Conservation (phyloP, 2,888 invertebrate genomes). For the Acanthosepion pharaonis region DNA sequence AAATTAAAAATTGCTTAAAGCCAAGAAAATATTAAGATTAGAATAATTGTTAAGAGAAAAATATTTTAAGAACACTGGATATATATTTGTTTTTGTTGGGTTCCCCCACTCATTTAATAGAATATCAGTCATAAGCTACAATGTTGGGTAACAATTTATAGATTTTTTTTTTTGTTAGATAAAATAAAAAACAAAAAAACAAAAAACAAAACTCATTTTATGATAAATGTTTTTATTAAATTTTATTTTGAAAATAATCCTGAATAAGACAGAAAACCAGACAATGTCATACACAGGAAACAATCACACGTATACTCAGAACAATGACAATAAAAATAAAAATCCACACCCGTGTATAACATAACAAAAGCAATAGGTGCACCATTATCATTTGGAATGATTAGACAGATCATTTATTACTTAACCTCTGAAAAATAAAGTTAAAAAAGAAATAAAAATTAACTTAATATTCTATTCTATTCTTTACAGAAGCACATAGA, state of each 20-base stretch:
- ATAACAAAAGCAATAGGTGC: neutral
- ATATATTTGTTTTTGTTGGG: no score
- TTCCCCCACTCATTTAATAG: no score
- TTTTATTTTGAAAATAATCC: conserved; percentile 1
- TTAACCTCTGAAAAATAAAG: neutral
- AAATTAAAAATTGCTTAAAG: no score
- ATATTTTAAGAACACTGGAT: no score
- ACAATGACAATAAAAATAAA: neutral
- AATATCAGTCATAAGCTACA: no score
- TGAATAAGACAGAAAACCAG: neutral
- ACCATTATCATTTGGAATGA: neutral
- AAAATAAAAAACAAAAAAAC: neutral
- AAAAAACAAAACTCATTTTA: neutral
- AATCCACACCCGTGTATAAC: neutral
- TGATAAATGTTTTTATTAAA: conserved; percentile 17
- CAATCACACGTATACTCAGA: neutral
- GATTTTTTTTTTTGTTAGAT: no score
- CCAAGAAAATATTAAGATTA: no score
- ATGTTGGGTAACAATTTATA: neutral
- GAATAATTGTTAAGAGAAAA: no score
- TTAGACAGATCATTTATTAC: neutral
- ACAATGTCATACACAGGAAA: conserved; percentile 33
- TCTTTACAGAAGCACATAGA: neutral
- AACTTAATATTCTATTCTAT: no score
- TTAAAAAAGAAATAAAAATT: neutral